A percentile compares a stretch with the other conserved stretches of the same genome.
Conservation (phyloP, 30 jellyfish, hydroid and myxozoan genomes). For the Hydractinia symbiolongicarpus region DNA sequence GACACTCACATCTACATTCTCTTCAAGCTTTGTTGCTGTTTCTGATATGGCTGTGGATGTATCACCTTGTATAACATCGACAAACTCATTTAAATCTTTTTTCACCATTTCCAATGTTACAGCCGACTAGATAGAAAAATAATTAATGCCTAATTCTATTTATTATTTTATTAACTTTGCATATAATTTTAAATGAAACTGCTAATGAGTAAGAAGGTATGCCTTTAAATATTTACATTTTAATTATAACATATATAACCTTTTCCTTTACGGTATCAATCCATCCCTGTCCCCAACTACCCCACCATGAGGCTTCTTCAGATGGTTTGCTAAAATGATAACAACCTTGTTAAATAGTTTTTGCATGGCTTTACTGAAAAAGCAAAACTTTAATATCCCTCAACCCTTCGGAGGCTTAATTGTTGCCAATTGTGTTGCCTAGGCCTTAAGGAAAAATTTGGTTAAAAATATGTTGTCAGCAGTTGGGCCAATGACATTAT, state of each 20-base stretch:
- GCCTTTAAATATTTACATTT: not conserved
- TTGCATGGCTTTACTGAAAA: no score
- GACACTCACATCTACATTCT: conserved; percentile 10
- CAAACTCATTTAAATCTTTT: conserved; percentile 78
- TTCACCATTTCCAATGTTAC: conserved; percentile 74
- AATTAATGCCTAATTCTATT: not conserved
- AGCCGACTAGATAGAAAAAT: conserved; percentile 42
- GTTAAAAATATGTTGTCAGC: no score
- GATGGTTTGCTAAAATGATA: conserved; percentile 14
- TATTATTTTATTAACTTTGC: not conserved
- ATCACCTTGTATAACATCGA: conserved; percentile 72
- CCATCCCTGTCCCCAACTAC: conserved; percentile 76
- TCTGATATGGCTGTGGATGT: conserved; percentile 74
- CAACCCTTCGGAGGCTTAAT: no score
- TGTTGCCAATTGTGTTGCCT: no score
- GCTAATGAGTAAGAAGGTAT: not conserved
- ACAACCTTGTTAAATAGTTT: not conserved
- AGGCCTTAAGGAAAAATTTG: no score
- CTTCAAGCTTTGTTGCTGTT: conserved; percentile 69
- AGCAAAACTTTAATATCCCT: no score
- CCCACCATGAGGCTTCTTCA: conserved; percentile 82
- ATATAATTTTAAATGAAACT: not conserved
- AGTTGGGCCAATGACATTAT: no score
- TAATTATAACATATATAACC: conserved; percentile 3
- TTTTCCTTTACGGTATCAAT: conserved; percentile 74